Percentiles rank a stretch among this genome's conserved stretches.
These are phyloP conservation scores for Manacus vitellinus DNA, from an alignment of 2,113 vertebrate species.

Conservation along the genomic window DNA sequence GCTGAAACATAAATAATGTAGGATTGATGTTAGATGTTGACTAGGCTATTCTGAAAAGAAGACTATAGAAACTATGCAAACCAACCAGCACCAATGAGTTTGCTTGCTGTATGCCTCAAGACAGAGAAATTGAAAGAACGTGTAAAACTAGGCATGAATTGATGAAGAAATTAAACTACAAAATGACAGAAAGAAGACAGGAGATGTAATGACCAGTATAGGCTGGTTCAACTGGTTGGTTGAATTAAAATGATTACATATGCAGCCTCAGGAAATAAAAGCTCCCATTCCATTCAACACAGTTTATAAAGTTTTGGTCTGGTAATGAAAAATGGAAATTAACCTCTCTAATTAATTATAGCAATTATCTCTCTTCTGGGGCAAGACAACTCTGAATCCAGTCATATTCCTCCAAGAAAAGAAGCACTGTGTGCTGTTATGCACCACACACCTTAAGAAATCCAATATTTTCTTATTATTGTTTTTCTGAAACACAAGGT, in stretches of 20 bases:
- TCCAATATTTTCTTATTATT: background rate
- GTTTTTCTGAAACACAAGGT: background rate
- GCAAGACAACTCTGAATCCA: background rate
- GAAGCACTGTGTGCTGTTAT: background rate
- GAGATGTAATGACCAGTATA: background rate
- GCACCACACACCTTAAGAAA: background rate
- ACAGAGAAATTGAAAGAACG: background rate
- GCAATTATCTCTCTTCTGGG: slow-evolving; percentile 55
- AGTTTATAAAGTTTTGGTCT: slow-evolving; percentile 33
- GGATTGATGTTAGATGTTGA: background rate
- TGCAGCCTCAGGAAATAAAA: slow-evolving; percentile 50
- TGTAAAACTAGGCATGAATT: background rate
- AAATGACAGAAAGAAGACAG: slow-evolving; percentile 1
- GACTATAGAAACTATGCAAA: background rate
- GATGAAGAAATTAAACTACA: slow-evolving; percentile 24
- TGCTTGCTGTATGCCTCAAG: background rate
- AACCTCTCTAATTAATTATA: slow-evolving; percentile 44
- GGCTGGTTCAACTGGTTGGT: background rate
- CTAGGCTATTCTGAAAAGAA: background rate
- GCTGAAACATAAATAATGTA: slow-evolving; percentile 27
- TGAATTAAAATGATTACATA: background rate
- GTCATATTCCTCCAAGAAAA: slow-evolving; percentile 3
- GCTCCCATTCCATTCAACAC: background rate
- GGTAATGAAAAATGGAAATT: slow-evolving; percentile 59
- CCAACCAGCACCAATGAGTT: background rate